phyloP scores from a whole-genome alignment of 2,113 vertebrate species.

The Ictalurus furcatus region DNA sequence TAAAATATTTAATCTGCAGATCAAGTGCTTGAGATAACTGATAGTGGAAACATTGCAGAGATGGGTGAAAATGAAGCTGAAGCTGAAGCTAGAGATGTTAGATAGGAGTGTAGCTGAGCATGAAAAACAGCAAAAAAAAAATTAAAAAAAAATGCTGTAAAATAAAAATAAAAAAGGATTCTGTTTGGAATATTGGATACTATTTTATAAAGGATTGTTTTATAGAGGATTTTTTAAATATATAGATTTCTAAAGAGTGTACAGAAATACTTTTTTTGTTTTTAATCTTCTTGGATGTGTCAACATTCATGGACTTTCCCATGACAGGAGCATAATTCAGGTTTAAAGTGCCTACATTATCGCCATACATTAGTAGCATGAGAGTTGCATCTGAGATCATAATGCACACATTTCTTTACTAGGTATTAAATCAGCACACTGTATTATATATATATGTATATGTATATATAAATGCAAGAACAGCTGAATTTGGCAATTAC shows the following conservation, averaged over 20 bases:
- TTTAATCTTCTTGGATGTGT: background rate
- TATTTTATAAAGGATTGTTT: background rate
- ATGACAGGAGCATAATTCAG: background rate
- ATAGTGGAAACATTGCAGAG: background rate
- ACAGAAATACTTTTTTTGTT: background rate
- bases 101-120: background rate
- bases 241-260: background rate
- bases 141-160: background rate
- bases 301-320: background rate
- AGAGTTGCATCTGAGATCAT: background rate
- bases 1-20: background rate
- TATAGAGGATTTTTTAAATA: background rate
- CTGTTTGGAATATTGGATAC: background rate
- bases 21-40: background rate
- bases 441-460: background rate
- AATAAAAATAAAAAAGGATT: background rate
- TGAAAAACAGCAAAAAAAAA: background rate
- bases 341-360: background rate
- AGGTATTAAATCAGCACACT: slow-evolving; percentile 10
- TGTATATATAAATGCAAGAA: background rate
- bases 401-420: background rate
- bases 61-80: background rate
- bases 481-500: slow-evolving; percentile 13
- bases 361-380: background rate
- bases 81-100: background rate